Conservation (phyloP, 2,113 vertebrate genomes). For the Prochilodus magdalenae region DNA sequence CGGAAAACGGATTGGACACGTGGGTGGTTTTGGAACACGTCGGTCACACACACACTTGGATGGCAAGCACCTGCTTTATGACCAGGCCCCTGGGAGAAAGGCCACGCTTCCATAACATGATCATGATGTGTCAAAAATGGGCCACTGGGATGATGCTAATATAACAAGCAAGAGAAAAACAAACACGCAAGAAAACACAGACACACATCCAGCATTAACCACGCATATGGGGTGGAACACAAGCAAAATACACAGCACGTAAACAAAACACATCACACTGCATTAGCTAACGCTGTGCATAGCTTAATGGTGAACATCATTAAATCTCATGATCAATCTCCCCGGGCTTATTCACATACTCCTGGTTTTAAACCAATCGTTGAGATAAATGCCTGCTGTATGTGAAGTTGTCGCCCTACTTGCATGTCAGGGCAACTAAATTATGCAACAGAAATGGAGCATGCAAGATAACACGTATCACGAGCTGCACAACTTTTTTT, state of each 20-base stretch:
- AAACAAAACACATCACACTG: background rate
- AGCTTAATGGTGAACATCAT: no score
- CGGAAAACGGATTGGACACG: slow-evolving; percentile 45
- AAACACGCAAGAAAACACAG: slow-evolving; percentile 21
- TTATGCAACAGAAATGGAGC: background rate
- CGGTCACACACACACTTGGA: slow-evolving; percentile 61
- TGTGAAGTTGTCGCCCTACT: no score
- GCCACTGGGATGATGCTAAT: slow-evolving; percentile 6
- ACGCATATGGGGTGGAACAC: background rate
- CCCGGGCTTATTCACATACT: no score
- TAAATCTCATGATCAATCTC: no score
- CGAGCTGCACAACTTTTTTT: slow-evolving; percentile 36
- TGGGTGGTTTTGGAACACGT: slow-evolving; percentile 56
- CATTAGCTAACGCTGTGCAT: no score
- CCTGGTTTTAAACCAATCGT: no score
- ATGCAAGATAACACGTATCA: background rate
- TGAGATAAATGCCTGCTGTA: no score
- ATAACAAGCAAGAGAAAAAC: slow-evolving; percentile 21
- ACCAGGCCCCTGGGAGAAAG: slow-evolving; percentile 31
- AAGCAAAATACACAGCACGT: background rate
- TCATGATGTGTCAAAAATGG: slow-evolving; percentile 13
- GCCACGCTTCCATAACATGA: slow-evolving; percentile 38
- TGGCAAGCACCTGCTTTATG: slow-evolving; percentile 53
- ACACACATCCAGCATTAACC: background rate
- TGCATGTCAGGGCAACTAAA: background rate